Evolutionary conservation across 1,140 invertebrate genomes (phyloP).

Genomic region (Stegodyphus mimosarum): DNA sequence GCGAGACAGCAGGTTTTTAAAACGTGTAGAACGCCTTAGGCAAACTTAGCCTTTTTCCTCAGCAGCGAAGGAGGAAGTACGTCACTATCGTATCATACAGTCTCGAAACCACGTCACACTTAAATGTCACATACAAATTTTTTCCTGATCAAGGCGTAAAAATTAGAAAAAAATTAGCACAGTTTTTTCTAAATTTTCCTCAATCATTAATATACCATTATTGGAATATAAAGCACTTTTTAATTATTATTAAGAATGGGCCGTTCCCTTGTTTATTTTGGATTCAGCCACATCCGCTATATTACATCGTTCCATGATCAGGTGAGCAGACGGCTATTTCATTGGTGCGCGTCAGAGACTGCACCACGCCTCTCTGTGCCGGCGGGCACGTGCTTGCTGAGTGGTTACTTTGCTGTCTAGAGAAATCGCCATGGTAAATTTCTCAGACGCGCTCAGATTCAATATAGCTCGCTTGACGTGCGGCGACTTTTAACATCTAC

Average conservation of each 20-base stretch:
- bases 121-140: background rate
- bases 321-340: conserved; percentile 40
- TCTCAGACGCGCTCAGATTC: too few species aligned
- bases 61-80: conserved; percentile 48
- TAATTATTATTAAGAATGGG: background rate
- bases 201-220: too few species aligned
- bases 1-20: conserved; percentile 46
- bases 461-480: too few species aligned
- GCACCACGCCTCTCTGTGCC: conserved; percentile 44
- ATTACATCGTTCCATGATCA: conserved; percentile 57
- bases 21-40: conserved; percentile 56
- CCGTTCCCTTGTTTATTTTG: conserved; percentile 2
- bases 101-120: conserved; percentile 22
- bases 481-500: too few species aligned
- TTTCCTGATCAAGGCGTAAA: too few species aligned
- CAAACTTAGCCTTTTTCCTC: conserved; percentile 54
- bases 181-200: too few species aligned
- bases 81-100: conserved; percentile 52
- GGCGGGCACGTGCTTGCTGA: conserved; percentile 52
- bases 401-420: background rate
- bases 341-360: conserved; percentile 17
- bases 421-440: background rate
- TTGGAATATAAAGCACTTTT: background rate
- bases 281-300: conserved; percentile 53
- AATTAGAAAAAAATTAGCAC: too few species aligned